Evolutionary conservation across 2,797 vertebrate genomes (phyloP).

Genomic region (Cossypha heuglini): DNA sequence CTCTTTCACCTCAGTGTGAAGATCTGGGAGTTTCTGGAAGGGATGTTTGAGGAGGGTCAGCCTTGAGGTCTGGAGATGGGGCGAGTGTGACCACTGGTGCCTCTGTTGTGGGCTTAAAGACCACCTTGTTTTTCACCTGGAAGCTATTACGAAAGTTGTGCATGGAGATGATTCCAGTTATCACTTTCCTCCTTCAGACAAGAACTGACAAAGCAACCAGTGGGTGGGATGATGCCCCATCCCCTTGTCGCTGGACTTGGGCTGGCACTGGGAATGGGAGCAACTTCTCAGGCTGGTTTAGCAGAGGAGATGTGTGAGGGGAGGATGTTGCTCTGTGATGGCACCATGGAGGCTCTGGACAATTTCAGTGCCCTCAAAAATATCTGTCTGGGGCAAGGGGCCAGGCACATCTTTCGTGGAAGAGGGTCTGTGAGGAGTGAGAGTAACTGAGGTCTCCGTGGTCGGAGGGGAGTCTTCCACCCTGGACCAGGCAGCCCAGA

Average conservation of each 20-base stretch:
- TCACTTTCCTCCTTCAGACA: not conserved
- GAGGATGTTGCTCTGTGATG: not conserved
- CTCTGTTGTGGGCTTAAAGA: not conserved
- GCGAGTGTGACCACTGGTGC: not conserved
- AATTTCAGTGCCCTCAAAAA: not conserved
- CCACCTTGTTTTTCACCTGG: not conserved
- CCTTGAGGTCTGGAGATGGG: not conserved
- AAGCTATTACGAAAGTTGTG: not conserved
- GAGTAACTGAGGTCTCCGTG: not conserved
- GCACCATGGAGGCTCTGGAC: fast-evolving
- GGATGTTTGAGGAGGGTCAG: not conserved
- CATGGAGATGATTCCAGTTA: not conserved
- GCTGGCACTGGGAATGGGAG: not conserved
- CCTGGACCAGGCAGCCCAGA: not conserved
- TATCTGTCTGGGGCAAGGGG: not conserved
- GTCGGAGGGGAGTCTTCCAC: not conserved
- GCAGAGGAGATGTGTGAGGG: fast-evolving
- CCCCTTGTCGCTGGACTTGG: not conserved
- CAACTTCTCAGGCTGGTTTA: not conserved
- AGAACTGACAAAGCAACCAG: fast-evolving
- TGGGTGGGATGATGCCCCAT: fast-evolving
- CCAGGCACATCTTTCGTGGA: fast-evolving
- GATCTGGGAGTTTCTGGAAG: not conserved
- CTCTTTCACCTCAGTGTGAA: not conserved
- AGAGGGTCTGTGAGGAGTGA: not conserved